phyloP scores from a whole-genome alignment of 2,888 invertebrate genomes.

The Hypselothyrea guttata region DNA sequence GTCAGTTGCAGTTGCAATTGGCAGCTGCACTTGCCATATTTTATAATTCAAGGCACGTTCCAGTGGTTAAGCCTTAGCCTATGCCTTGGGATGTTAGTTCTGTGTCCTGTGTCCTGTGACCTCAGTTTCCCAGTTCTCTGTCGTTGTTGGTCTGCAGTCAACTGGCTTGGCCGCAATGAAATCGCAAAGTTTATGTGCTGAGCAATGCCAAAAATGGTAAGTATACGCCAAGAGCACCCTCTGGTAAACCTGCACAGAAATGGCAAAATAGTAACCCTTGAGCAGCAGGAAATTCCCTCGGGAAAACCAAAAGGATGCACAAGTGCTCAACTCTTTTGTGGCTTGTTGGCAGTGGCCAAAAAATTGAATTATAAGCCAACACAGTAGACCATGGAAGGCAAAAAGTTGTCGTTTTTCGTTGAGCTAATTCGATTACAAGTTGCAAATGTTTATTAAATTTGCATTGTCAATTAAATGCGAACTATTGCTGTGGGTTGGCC shows the following conservation, averaged over 20 bases:
- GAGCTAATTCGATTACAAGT: conserved; percentile 55
- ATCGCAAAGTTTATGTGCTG: conserved; percentile 68
- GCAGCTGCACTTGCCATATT: conserved; percentile 62
- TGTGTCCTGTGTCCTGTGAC: too few relatives aligned
- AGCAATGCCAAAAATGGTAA: conserved; percentile 39
- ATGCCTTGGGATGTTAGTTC: too few relatives aligned
- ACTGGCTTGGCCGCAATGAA: conserved; percentile 64
- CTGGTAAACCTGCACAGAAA: background rate
- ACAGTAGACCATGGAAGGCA: background rate
- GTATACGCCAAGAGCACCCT: background rate
- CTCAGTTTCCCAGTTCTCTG: conserved; percentile 5
- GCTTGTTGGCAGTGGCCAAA: conserved; percentile 30
- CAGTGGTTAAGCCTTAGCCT: conserved; percentile 61
- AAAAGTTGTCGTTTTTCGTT: conserved; percentile 16
- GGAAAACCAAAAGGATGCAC: too few relatives aligned
- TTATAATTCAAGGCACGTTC: conserved; percentile 74
- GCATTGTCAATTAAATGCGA: conserved; percentile 68
- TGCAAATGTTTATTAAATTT: conserved; percentile 71
- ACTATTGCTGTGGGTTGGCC: background rate
- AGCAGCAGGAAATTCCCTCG: too few relatives aligned
- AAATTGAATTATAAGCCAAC: conserved; percentile 69
- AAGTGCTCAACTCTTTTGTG: conserved; percentile 41
- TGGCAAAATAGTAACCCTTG: too few relatives aligned
- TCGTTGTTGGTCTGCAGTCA: conserved; percentile 42
- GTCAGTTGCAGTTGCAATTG: conserved; percentile 47